These are phyloP conservation scores for Oxyruncus cristatus DNA, from an alignment of 2,113 vertebrate genomes.

Conservation along the genomic window DNA sequence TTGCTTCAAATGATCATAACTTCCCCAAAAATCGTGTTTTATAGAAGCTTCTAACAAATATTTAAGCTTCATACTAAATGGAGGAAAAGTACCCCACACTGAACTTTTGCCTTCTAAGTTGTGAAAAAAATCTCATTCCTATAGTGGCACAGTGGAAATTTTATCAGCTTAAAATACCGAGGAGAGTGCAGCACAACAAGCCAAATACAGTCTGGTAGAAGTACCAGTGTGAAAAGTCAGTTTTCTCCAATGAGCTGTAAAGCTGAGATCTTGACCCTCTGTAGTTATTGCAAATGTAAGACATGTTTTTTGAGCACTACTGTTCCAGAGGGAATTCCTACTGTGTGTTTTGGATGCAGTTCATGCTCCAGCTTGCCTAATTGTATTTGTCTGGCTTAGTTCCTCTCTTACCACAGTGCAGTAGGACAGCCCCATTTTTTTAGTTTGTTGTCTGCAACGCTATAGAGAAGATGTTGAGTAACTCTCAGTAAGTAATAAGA, in stretches of 20 bases:
- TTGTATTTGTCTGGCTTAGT: neutral
- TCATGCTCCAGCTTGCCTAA: slow-evolving; percentile 10
- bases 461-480: neutral
- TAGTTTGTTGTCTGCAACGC: neutral
- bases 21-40: neutral
- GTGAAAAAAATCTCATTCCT: neutral
- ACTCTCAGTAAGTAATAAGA: neutral
- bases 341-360: neutral
- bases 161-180: neutral
- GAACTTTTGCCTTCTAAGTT: neutral
- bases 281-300: neutral
- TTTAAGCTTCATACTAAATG: neutral
- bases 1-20: neutral
- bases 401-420: neutral
- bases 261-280: neutral
- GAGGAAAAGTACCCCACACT: neutral
- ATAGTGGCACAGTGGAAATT: neutral
- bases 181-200: neutral
- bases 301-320: neutral
- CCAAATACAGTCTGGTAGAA: neutral
- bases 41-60: neutral
- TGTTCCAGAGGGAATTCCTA: neutral
- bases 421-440: neutral
- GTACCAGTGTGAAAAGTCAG: neutral
- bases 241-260: neutral